Evolutionary conservation across 2,797 vertebrate genomes (phyloP).

Genomic region (Enteromius treurensis): DNA sequence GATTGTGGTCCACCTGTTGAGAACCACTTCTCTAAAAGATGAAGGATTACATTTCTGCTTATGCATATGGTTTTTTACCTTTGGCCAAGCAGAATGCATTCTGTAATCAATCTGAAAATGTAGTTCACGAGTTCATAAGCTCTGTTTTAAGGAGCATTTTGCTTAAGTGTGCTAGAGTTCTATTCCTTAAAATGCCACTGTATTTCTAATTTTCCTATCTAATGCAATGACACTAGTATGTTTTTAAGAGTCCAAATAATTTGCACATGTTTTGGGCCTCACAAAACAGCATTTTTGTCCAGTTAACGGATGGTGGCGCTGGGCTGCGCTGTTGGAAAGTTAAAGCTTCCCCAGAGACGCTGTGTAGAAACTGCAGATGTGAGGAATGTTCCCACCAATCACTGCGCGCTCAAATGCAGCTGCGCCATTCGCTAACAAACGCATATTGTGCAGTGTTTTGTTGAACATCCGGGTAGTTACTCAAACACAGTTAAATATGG

Average conservation of each 20-base stretch:
- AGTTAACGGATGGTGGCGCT: slow-evolving; percentile 51
- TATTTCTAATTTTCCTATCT: background rate
- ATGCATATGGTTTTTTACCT: background rate
- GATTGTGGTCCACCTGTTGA: background rate
- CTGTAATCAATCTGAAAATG: background rate
- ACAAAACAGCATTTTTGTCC: slow-evolving; percentile 7
- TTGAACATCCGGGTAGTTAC: slow-evolving; percentile 24
- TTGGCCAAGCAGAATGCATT: background rate
- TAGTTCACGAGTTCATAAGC: background rate
- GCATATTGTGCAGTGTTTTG: slow-evolving; percentile 25
- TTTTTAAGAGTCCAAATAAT: background rate
- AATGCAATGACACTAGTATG: background rate
- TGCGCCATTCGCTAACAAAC: slow-evolving; percentile 58
- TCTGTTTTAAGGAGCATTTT: background rate
- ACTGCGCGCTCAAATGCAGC: slow-evolving; percentile 53
- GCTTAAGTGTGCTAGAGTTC: background rate
- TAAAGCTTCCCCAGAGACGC: slow-evolving; percentile 53
- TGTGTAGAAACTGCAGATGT: slow-evolving; percentile 47
- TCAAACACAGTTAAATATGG: background rate
- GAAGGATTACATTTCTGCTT: background rate
- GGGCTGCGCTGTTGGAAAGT: slow-evolving; percentile 26
- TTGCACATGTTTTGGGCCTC: background rate
- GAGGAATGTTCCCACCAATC: slow-evolving; percentile 52
- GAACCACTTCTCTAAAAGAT: background rate
- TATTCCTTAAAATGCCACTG: background rate